These are phyloP conservation scores for Nicator chloris DNA, from an alignment of 2,113 vertebrate genomes.

Conservation along the genomic window DNA sequence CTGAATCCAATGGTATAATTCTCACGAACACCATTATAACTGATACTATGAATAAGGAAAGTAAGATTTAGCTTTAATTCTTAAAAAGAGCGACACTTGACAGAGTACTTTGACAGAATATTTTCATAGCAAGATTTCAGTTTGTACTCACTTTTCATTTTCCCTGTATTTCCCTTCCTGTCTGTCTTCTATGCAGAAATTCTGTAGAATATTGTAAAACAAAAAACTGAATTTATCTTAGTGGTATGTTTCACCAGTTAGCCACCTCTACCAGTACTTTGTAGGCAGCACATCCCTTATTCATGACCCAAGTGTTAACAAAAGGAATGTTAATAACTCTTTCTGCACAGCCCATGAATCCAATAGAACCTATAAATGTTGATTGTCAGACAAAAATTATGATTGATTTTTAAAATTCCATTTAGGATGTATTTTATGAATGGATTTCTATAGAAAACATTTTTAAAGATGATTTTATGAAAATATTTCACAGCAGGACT, in stretches of 20 bases:
- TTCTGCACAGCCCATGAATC: conserved; percentile 42
- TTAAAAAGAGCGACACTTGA: neutral
- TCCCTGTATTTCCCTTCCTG: neutral
- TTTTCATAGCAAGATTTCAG: neutral
- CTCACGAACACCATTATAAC: neutral
- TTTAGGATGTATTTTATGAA: conserved; percentile 23
- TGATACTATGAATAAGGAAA: neutral
- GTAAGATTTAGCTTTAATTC: neutral
- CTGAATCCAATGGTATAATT: neutral
- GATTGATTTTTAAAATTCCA: conserved; percentile 51
- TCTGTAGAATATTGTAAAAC: neutral
- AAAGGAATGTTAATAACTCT: conserved; percentile 23
- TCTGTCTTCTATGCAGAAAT: neutral
- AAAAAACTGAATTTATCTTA: neutral
- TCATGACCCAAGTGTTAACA: conserved; percentile 34
- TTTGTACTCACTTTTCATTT: neutral
- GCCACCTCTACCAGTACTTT: neutral
- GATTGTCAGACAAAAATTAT: conserved; percentile 41
- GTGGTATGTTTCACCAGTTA: neutral
- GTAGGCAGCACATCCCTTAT: conserved; percentile 17
- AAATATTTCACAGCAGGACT: conserved; percentile 9
- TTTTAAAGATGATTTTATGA: conserved; percentile 44
- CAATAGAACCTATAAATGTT: conserved; percentile 36
- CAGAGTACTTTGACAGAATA: neutral
- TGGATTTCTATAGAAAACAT: conserved; percentile 15